Evolutionary conservation across 2,888 invertebrate species (phyloP).

Genomic region (Diarsia dahlii): DNA sequence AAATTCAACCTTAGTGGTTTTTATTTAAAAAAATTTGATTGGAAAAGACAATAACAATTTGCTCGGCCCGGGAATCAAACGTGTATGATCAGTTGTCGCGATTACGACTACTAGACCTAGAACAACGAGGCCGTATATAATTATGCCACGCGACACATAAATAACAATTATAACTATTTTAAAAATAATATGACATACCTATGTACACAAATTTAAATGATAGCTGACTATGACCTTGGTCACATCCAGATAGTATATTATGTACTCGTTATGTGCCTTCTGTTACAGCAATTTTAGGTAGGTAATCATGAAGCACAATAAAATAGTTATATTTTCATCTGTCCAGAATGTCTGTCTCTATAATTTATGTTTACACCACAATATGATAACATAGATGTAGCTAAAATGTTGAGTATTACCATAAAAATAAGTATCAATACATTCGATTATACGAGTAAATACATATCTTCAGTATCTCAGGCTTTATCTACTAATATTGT

Average conservation of each 20-base stretch:
- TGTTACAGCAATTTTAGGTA: neutral
- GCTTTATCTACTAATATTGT: neutral
- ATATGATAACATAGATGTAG: neutral
- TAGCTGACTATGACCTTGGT: conserved; percentile 8
- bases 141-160: too few relatives aligned
- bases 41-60: neutral
- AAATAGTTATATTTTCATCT: neutral
- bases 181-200: neutral
- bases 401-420: too few relatives aligned
- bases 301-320: conserved; percentile 2
- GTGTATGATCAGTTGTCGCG: neutral
- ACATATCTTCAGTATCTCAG: neutral
- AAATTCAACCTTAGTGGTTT: neutral
- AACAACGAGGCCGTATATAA: neutral
- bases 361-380: neutral
- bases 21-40: neutral
- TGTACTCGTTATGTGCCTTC: neutral
- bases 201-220: neutral
- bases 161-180: neutral
- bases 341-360: neutral
- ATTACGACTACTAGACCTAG: too few relatives aligned
- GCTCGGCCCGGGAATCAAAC: neutral
- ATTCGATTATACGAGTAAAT: neutral
- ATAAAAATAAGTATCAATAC: too few relatives aligned
- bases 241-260: neutral